phyloP scores from a whole-genome alignment of 2,888 invertebrate species.

The Sarcophaga subvicina region DNA sequence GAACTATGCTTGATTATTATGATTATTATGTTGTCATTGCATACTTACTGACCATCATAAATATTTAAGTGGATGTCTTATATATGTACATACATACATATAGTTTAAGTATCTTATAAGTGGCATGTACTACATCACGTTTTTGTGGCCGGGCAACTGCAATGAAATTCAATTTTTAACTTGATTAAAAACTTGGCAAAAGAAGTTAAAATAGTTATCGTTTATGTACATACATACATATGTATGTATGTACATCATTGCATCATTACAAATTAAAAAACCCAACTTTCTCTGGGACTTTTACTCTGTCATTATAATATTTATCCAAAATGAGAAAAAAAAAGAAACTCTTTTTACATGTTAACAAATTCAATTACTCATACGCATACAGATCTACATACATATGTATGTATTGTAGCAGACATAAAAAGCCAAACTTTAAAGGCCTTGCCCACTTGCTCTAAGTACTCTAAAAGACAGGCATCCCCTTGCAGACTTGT shows the following conservation, averaged over 20 bases:
- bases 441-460: too few relatives aligned
- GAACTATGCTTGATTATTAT: not conserved
- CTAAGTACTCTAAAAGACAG: too few relatives aligned
- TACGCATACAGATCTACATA: not conserved
- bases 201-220: not conserved
- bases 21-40: not conserved
- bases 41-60: not conserved
- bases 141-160: not conserved
- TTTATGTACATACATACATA: too few relatives aligned
- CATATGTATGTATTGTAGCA: not conserved
- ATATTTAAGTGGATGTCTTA: not conserved
- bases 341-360: not conserved
- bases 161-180: not conserved
- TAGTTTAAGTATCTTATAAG: not conserved
- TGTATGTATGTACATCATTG: too few relatives aligned
- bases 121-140: conserved; percentile 27
- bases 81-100: not conserved
- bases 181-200: not conserved
- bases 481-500: too few relatives aligned
- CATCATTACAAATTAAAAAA: too few relatives aligned
- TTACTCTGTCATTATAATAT: not conserved
- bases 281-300: not conserved
- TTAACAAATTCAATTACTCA: conserved; percentile 1
- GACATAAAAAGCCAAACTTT: not conserved
- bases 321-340: not conserved